Conservation (phyloP, 2,888 invertebrate species). For the Synanthedon myopaeformis region DNA sequence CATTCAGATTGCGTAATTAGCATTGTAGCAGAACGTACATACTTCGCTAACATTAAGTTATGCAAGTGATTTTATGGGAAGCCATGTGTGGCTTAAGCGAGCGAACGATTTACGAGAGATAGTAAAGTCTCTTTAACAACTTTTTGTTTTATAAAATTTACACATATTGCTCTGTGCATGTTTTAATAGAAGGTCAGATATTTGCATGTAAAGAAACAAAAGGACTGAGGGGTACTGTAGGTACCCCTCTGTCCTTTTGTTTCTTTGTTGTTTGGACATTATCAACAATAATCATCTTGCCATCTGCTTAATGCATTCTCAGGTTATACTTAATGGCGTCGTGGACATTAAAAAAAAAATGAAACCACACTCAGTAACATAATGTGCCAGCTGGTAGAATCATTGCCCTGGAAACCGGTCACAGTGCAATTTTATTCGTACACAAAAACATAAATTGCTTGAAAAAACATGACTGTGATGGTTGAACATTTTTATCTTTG, state of each 20-base stretch:
- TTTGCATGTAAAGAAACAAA: too few species aligned
- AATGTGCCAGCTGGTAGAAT: conserved; percentile 3
- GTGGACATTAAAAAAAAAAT: neutral
- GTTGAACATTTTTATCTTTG: too few species aligned
- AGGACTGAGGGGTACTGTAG: too few species aligned
- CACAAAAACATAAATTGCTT: conserved; percentile 9
- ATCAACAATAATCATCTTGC: neutral
- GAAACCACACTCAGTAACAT: neutral
- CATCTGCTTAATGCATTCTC: conserved; percentile 1
- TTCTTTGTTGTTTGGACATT: neutral
- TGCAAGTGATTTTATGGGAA: too few species aligned
- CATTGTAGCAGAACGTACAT: too few species aligned
- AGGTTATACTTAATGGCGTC: conserved; percentile 1
- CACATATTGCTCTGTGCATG: too few species aligned
- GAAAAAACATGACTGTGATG: neutral
- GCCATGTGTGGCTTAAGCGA: too few species aligned
- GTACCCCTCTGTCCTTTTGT: neutral
- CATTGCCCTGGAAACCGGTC: conserved; percentile 1
- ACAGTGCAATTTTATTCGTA: conserved; percentile 4
- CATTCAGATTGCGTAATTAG: neutral
- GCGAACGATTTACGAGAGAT: too few species aligned
- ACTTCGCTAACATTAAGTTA: too few species aligned
- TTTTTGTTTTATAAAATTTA: too few species aligned
- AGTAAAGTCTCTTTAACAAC: too few species aligned
- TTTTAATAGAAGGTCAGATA: too few species aligned